Evolutionary conservation across 1,140 invertebrate species (phyloP).

Genomic region (Cyphomyrmex costatus): DNA sequence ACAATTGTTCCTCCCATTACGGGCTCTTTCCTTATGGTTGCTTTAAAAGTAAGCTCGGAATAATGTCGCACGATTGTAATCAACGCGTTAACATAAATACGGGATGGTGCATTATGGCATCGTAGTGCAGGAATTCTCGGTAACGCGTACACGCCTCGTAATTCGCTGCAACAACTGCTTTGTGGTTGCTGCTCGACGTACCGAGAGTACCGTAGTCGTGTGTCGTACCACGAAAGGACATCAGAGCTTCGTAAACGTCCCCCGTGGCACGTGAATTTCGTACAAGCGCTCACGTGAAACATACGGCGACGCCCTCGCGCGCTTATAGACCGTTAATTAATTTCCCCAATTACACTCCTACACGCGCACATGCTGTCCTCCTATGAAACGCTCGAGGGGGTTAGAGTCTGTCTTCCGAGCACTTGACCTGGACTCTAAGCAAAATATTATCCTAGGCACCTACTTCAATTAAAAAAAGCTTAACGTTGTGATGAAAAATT

Average conservation of each 20-base stretch:
- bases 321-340: slow-evolving; percentile 77
- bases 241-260: slow-evolving; percentile 57
- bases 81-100: slow-evolving; percentile 40
- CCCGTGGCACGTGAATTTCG: slow-evolving; percentile 48
- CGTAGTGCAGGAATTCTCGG: slow-evolving; percentile 26
- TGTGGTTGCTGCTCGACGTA: slow-evolving; percentile 53
- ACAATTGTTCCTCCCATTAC: neutral
- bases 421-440: slow-evolving; percentile 38
- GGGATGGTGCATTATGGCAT: slow-evolving; percentile 28
- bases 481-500: slow-evolving; percentile 6
- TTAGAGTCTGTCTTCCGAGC: slow-evolving; percentile 1
- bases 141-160: slow-evolving; percentile 48
- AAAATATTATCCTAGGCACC: slow-evolving; percentile 18
- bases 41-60: neutral
- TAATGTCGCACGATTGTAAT: slow-evolving; percentile 27
- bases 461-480: slow-evolving; percentile 39
- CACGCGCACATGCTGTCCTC: slow-evolving; percentile 6
- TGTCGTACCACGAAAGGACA: slow-evolving; percentile 64
- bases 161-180: slow-evolving; percentile 66
- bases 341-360: slow-evolving; percentile 71
- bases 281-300: slow-evolving; percentile 40
- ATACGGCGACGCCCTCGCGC: slow-evolving; percentile 19
- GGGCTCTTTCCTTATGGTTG: neutral
- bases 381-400: slow-evolving; percentile 1
- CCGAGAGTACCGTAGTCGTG: slow-evolving; percentile 26